phyloP scores from a whole-genome alignment of 2,113 vertebrate species.

The Siphamia tubifer region DNA sequence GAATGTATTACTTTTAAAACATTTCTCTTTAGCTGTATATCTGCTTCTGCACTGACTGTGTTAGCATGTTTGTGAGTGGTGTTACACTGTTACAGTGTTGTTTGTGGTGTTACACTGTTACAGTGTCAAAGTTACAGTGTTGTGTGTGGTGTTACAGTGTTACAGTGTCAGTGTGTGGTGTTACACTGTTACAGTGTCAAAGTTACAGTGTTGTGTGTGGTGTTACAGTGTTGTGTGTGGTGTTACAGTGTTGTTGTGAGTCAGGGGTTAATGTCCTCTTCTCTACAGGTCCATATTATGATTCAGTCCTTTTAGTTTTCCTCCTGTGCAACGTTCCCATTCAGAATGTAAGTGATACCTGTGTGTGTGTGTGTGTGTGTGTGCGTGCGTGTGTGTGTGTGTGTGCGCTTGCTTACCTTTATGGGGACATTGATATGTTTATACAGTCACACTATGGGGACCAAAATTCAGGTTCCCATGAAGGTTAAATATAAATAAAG shows the following conservation, averaged over 20 bases:
- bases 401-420: too few relatives aligned
- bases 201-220: neutral
- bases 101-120: too few relatives aligned
- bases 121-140: neutral
- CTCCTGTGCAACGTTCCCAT: slow-evolving; percentile 86
- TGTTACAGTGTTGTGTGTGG: neutral
- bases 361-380: neutral
- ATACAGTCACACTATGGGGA: too few relatives aligned
- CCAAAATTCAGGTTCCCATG: too few relatives aligned
- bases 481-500: too few relatives aligned
- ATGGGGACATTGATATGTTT: too few relatives aligned
- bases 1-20: too few relatives aligned
- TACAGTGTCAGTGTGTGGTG: neutral
- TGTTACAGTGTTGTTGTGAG: neutral
- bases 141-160: neutral
- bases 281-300: slow-evolving; percentile 88
- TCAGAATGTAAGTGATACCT: slow-evolving; percentile 84
- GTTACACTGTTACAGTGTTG: too few relatives aligned
- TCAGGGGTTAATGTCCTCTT: neutral
- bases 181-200: neutral
- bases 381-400: neutral
- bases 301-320: slow-evolving; percentile 91
- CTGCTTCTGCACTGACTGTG: too few relatives aligned
- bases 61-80: too few relatives aligned
- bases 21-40: too few relatives aligned